Evolutionary conservation across 2,888 invertebrate genomes (phyloP).

Genomic region (Apamea anceps): DNA sequence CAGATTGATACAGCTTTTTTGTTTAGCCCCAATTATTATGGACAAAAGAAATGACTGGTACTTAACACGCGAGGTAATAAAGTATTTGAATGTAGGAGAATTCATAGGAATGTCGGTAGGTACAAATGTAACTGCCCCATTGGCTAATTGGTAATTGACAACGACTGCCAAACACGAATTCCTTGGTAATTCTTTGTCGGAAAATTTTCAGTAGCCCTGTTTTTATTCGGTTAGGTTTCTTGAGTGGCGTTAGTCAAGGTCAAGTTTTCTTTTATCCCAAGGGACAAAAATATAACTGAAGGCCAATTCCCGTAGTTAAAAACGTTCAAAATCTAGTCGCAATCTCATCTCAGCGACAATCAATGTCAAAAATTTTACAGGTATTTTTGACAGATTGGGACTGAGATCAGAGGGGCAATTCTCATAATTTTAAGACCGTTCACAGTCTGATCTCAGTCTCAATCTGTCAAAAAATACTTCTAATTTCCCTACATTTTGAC

Average conservation of each 20-base stretch:
- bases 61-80: slow-evolving; percentile 53
- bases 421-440: no score
- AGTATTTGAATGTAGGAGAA: not conserved
- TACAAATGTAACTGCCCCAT: slow-evolving; percentile 1
- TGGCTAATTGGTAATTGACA: not conserved
- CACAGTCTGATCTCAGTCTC: no score
- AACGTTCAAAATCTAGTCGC: no score
- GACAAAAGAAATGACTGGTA: slow-evolving; percentile 37
- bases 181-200: not conserved
- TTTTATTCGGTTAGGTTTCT: not conserved
- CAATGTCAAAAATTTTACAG: no score
- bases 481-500: no score
- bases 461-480: no score
- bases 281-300: not conserved
- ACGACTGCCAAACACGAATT: not conserved
- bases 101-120: not conserved
- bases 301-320: no score
- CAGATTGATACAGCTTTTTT: no score
- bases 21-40: slow-evolving; percentile 34
- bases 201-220: not conserved
- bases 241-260: not conserved
- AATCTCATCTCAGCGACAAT: no score
- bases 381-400: no score
- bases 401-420: no score
- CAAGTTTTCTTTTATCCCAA: not conserved